Evolutionary conservation across 2,888 invertebrate genomes (phyloP), one percentile per base, ranked within the genome.

Genomic region (Molanna angustata): DNA sequence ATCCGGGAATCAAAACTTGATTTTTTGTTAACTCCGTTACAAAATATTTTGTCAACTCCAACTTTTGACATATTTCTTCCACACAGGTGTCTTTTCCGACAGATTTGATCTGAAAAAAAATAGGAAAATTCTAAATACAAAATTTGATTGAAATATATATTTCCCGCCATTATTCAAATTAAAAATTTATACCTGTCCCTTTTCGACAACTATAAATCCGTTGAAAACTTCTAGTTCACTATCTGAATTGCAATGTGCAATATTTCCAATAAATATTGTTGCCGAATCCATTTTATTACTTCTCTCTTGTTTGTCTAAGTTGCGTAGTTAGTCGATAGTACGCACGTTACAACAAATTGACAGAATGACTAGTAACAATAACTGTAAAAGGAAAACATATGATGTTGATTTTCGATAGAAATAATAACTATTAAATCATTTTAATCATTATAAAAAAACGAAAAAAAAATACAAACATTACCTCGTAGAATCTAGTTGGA

Each of bases 1-100:
- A 82, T 0, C 94, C 95, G 0, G 94, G 94, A 67, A 93, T 85
- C 11, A 94, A 67, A 64, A 94, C 86, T 69, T 90, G 85, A 43
- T 71, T 69, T 3, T 62, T 50, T 6, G 46, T 57, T 32, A 76
- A 55, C 4, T 63, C 57, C 9, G 66, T 63, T 16, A 70, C 57
- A 53, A 52, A 42, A 47, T 52, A 59, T 17, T 48, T 49, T 11
- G 27, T 45, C 21, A 58, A 19, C 19, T 32, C 32, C 18, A 57
- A 44, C 13, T 39, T 39, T 21, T 52, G 45, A 16, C 52, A 44
- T 13, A 60, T 57, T 19, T 59, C 57, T 20, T 49, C 44, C 4
- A 56, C 43, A 51, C 18, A 62, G 60, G 67, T 70, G 83, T 84
- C 73, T 78, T 80, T 62, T 82, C 83, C 65, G 17, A 73, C 62